These are phyloP conservation scores for Nephila pilipes DNA, from an alignment of 1,140 invertebrate species.

Conservation along the genomic window DNA sequence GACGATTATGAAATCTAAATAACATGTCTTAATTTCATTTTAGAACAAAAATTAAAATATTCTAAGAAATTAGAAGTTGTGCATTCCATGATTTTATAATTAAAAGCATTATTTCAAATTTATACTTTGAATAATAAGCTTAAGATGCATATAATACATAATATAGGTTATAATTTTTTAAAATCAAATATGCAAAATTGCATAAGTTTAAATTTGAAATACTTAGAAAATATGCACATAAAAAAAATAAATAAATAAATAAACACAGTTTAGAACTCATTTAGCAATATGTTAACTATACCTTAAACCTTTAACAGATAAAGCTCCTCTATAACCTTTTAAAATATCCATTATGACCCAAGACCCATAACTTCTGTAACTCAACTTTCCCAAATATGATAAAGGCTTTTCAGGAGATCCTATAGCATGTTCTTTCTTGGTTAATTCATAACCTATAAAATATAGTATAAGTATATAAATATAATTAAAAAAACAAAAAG, in stretches of 20 bases:
- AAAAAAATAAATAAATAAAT: not conserved
- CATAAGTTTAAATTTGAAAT: not conserved
- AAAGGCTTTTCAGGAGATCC: slow-evolving; percentile 99
- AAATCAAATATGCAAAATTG: too few species aligned
- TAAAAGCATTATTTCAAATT: too few species aligned
- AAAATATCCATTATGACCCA: slow-evolving; percentile 97
- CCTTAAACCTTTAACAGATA: slow-evolving; percentile 96
- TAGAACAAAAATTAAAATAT: too few species aligned
- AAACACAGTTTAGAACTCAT: not conserved
- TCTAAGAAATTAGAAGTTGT: too few species aligned
- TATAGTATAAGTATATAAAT: not conserved
- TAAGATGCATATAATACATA: too few species aligned
- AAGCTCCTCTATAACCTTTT: slow-evolving; percentile 88
- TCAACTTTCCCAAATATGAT: slow-evolving; percentile 97
- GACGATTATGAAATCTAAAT: too few species aligned
- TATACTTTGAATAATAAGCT: too few species aligned
- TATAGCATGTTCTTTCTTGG: slow-evolving; percentile 93
- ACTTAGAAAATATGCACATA: too few species aligned
- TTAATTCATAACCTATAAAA: slow-evolving; percentile 84
- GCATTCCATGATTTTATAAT: too few species aligned
- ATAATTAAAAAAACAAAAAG: not conserved
- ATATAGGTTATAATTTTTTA: too few species aligned
- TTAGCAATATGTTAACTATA: slow-evolving; percentile 79
- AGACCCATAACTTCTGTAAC: slow-evolving; percentile 99
- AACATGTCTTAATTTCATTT: too few species aligned